Percentiles rank a stretch among this genome's conserved stretches.
phyloP scores from a whole-genome alignment of 2,797 vertebrate species.

The Numenius phaeopus region DNA sequence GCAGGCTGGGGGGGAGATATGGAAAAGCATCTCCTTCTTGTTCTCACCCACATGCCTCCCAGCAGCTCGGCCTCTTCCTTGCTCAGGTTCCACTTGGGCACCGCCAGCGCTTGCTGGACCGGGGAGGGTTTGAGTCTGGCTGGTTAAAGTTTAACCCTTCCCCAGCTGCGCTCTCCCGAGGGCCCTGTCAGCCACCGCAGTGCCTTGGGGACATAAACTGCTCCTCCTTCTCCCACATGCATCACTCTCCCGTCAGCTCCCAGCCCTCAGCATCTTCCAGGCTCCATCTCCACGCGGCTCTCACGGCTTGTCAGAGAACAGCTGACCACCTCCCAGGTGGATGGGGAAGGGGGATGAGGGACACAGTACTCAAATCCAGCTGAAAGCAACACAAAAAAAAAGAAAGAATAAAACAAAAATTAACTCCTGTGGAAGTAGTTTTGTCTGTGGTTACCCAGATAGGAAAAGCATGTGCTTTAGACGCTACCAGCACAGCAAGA shows the following conservation, averaged over 20 bases:
- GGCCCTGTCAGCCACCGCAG: not conserved
- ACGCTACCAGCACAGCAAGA: not conserved
- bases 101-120: not conserved
- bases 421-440: not conserved
- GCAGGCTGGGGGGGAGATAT: not conserved
- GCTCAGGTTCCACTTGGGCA: not conserved
- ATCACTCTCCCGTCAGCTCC: constrained; percentile 24
- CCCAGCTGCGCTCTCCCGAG: constrained; percentile 10
- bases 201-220: not conserved
- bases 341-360: not conserved
- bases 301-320: not conserved
- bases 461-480: not conserved
- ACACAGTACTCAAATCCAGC: not conserved
- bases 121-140: not conserved
- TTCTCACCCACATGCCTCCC: not conserved
- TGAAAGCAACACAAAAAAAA: not conserved
- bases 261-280: not conserved
- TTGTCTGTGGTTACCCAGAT: not conserved
- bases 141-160: constrained; percentile 81
- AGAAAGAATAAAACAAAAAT: not conserved
- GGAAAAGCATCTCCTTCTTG: not conserved
- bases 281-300: not conserved
- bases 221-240: constrained; percentile 16
- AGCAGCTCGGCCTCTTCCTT: not conserved
- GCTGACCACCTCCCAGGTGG: rapidly evolving